phyloP scores from a whole-genome alignment of 2,797 vertebrate species.

The Peromyscus eremicus region DNA sequence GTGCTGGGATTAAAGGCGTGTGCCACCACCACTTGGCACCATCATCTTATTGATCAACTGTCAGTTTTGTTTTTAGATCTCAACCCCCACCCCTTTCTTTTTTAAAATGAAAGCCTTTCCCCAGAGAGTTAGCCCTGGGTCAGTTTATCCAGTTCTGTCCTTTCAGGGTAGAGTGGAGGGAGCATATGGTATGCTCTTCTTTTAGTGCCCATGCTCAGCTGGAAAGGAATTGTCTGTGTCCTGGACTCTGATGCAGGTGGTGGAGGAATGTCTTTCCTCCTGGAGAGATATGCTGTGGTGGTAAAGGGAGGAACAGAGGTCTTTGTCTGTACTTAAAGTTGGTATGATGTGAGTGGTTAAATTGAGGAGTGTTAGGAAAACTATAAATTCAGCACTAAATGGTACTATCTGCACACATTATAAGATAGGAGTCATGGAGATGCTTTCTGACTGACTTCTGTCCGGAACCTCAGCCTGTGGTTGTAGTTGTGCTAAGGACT shows the following conservation, averaged over 20 bases:
- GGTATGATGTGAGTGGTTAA: background rate
- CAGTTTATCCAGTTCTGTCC: background rate
- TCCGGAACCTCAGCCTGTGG: background rate
- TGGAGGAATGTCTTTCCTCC: background rate
- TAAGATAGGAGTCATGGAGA: background rate
- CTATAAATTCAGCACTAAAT: background rate
- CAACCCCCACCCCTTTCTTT: background rate
- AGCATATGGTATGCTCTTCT: background rate
- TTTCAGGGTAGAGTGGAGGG: background rate
- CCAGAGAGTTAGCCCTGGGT: slow-evolving; percentile 29
- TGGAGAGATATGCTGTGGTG: background rate
- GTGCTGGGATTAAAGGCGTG: too few species aligned
- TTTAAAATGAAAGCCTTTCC: background rate
- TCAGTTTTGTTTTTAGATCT: slow-evolving; percentile 46
- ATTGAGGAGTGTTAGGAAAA: background rate
- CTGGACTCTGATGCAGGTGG: background rate
- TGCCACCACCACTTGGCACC: too few species aligned
- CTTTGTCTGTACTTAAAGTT: background rate
- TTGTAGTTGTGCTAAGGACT: background rate
- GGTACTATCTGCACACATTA: background rate
- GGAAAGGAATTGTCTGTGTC: background rate
- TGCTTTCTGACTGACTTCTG: background rate
- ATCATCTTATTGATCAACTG: background rate
- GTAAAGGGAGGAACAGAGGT: background rate
- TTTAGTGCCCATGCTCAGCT: background rate